Conservation (phyloP, 2,113 vertebrate genomes). For the Camelus bactrianus region DNA sequence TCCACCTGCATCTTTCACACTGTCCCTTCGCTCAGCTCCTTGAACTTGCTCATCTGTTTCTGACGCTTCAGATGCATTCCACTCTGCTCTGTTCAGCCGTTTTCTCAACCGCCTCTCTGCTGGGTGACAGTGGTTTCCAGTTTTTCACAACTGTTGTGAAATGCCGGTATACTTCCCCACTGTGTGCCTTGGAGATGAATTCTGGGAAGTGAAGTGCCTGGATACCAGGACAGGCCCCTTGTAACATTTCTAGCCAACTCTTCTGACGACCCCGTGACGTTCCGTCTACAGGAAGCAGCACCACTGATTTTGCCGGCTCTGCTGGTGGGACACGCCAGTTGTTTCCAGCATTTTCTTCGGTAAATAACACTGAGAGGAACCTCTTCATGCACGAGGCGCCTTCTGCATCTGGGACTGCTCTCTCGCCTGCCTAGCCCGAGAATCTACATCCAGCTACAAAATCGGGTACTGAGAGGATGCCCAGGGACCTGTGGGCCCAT, state of each 20-base stretch:
- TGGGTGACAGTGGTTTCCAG: not conserved
- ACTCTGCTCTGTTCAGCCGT: not conserved
- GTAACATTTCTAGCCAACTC: not conserved
- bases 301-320: not conserved
- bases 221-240: not conserved
- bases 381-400: not conserved
- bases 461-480: not conserved
- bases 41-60: not conserved
- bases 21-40: not conserved
- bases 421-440: not conserved
- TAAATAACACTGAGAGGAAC: not conserved
- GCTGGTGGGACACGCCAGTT: no score
- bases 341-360: not conserved
- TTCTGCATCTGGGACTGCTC: not conserved
- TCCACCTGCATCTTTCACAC: rapidly evolving
- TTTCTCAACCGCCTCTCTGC: not conserved
- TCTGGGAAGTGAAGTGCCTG: not conserved
- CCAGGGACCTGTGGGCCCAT: not conserved
- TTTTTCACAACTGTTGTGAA: not conserved
- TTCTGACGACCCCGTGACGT: rapidly evolving
- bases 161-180: not conserved
- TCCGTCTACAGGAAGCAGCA: not conserved
- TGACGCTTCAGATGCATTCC: not conserved
- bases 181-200: not conserved
- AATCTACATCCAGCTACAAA: not conserved